Base-by-base conservation (phyloP, 2,797 vertebrate genomes). In the Monodelphis domestica region DNA sequence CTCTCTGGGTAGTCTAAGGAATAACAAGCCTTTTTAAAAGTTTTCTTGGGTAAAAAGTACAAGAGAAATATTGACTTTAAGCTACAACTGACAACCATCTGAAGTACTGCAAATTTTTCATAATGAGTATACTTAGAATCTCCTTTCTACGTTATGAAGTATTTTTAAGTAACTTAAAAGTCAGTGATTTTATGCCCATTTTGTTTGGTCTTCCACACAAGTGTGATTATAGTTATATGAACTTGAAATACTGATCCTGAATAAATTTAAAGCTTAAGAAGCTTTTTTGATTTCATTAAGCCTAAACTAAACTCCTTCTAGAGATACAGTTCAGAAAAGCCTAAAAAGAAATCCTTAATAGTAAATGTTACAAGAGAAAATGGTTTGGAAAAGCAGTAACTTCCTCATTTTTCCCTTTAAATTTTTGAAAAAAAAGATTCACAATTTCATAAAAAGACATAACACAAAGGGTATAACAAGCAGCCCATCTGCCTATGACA, bases 401-500 rank as follows among this genome's bases (percentile, higher is more conserved):
- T 96, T 91, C 92, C 96, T 54, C 70, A 91, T 38, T 93, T 26
- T 92, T 84, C 94, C 91, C 90, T 95, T 54, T 70, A 94, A 95
- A 96, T 94, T 90, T 95, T 53, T 57, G 90, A 84, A 93, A 45
- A 12, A 95, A 45, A 50, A 92, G 92, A 88, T 87, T 96, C 95
- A 95, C 95, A 96, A 95, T 96, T 90, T 97, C 96, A 97, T 91
- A 90, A 96, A 95, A 70, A 95, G 54, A 95, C 96, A 96, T 96
- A 92, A 95, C 94, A 96, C 95, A 96, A 94, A 97, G 84, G 95
- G 87, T 26, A 55, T 94, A 95, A 96, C 93, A 93, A 96, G 95
- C 93, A 96, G 87, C 94, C 96, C 96, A 96, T 96, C 97, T 97
- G 96, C 93, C 93, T 95, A 91, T 95, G 95, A 97, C 96, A 97